Evolutionary conservation across 1,140 invertebrate genomes (phyloP), one percentile per base, ranked within the genome.

Genomic region (Temnothorax curvispinosus): DNA sequence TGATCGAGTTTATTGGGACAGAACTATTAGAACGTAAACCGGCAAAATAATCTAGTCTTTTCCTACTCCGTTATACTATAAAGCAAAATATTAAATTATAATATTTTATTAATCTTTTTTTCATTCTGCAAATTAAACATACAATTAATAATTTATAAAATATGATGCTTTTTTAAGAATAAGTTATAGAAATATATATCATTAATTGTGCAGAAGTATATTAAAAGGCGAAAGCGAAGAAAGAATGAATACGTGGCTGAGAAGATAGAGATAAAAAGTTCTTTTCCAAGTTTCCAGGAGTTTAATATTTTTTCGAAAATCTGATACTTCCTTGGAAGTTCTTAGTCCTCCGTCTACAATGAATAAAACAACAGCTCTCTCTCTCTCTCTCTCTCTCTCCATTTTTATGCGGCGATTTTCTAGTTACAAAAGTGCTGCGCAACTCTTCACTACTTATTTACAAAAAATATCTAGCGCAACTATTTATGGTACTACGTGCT

Each of bases 391-490:
- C 38, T 75, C 47, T 60, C 69, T 18, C 50, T 21, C 18, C 71
- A 76, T 86, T 80, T 88, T 76, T 67, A 86, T 38, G 47, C 56
- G 47, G 13, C 67, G 41, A 75, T 86, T n/a, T 76, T 58, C 32
- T n/a, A 27, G 13, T 38, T 60, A 41, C 44, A n/a, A 21, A 67
- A 47, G 64, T 62, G 54, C 27, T n/a, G 44, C 54, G 64, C 64
- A 71, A 62, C 50, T 38, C 74, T 41, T 9, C 38, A n/a, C 38
- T 77, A 32, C 54, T 81, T 65, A 69, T 65, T 77, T 87, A 32
- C 71, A 87, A 89, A 64, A 89, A 86, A 75, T 82, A 87, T 90
- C 88, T 89, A 87, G 88, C 44, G 56, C 88, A 87, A 54, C 76
- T 90, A 87, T 90, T 89, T 90, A 90, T 90, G 82, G 64, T 47